These are phyloP conservation scores for Drosophila anomelani DNA, from an alignment of 2,888 invertebrate species.

Conservation along the genomic window DNA sequence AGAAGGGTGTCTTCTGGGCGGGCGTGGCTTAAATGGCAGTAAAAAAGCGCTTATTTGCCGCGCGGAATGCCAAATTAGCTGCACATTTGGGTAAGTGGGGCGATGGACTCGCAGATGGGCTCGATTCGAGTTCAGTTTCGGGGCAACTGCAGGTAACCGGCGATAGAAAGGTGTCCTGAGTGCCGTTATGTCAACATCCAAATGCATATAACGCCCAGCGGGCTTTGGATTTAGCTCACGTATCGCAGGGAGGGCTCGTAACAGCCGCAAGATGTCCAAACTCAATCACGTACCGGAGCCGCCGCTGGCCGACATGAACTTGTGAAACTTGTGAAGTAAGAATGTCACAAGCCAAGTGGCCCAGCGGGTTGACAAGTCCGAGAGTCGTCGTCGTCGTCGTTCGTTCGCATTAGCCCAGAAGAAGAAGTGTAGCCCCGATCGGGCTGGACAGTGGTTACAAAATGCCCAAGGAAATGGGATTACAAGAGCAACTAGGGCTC, in stretches of 20 bases:
- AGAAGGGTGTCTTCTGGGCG: constrained; percentile 10
- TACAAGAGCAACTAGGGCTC: too few relatives aligned
- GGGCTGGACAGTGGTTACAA: constrained; percentile 1
- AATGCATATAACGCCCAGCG: constrained; percentile 22
- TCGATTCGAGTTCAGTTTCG: not conserved
- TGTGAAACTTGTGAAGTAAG: constrained; percentile 48
- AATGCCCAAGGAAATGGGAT: too few relatives aligned
- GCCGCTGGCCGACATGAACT: constrained; percentile 28
- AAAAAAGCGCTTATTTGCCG: constrained; percentile 10
- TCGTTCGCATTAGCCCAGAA: constrained; percentile 9
- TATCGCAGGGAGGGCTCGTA: constrained; percentile 33
- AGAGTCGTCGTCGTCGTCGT: not conserved
- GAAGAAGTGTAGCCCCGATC: constrained; percentile 10
- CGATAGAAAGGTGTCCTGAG: constrained; percentile 50
- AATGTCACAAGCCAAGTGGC: constrained; percentile 46
- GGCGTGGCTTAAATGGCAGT: constrained; percentile 18
- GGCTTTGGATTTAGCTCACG: constrained; percentile 50
- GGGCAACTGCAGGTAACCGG: constrained; percentile 11
- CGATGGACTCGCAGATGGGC: constrained; percentile 16
- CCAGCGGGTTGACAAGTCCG: constrained; percentile 15
- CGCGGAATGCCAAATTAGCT: constrained; percentile 26
- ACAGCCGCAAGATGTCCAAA: constrained; percentile 36
- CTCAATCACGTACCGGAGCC: constrained; percentile 42
- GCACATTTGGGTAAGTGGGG: constrained; percentile 33
- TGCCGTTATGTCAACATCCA: constrained; percentile 61